Conservation (phyloP, 2,888 invertebrate species). For the Lasius platythorax region DNA sequence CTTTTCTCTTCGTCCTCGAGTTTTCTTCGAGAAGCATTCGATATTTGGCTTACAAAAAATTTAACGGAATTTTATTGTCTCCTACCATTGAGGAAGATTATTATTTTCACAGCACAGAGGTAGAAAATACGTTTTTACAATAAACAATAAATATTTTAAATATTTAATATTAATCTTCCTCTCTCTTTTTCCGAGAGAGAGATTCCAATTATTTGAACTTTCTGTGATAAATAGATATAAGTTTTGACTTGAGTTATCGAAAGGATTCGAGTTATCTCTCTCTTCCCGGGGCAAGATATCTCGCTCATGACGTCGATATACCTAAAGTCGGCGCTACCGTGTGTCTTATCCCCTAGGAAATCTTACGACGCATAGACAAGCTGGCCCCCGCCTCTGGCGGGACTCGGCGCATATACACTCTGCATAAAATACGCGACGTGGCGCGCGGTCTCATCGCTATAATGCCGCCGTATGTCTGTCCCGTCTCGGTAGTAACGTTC, state of each 20-base stretch:
- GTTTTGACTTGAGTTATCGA: conserved; percentile 39
- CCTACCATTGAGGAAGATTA: not conserved
- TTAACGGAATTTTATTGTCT: not conserved
- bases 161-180: not conserved
- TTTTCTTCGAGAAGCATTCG: not conserved
- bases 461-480: conserved; percentile 70
- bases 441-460: conserved; percentile 67
- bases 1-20: not conserved
- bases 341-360: conserved; percentile 78
- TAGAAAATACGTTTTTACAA: not conserved
- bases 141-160: not conserved
- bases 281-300: conserved; percentile 18
- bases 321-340: conserved; percentile 27
- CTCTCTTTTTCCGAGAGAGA: not conserved
- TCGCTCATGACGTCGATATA: conserved; percentile 42
- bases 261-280: not conserved
- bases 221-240: conserved; percentile 30
- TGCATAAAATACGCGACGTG: conserved; percentile 50
- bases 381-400: conserved; percentile 16
- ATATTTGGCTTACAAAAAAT: not conserved
- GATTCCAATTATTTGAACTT: conserved; percentile 7
- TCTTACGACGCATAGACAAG: conserved; percentile 71
- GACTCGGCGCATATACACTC: conserved; percentile 40
- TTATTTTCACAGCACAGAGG: not conserved
- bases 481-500: conserved; percentile 63